A percentile compares a stretch with the other conserved stretches of the same genome.
Conservation (phyloP, 1,140 invertebrate species). For the Holcopasites calliopsidis region DNA sequence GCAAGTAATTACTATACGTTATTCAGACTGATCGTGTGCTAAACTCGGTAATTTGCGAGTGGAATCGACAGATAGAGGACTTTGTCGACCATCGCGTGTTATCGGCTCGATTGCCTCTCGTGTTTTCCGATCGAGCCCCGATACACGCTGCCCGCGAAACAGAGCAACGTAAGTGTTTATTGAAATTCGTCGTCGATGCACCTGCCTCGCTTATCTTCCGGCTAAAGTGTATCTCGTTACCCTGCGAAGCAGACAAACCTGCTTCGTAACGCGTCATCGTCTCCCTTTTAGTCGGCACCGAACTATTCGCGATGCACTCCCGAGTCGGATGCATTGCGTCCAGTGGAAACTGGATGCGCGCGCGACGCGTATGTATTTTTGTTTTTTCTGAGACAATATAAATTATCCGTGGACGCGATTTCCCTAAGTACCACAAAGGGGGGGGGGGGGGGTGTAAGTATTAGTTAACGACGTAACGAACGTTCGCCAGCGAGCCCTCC, state of each 20-base stretch:
- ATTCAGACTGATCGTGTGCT: slow-evolving; percentile 22
- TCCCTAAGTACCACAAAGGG: too few relatives aligned
- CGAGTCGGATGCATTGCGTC: background rate
- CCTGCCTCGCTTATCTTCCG: slow-evolving; percentile 37
- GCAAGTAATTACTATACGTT: slow-evolving; percentile 35
- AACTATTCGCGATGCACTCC: background rate
- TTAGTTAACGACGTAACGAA: slow-evolving; percentile 56
- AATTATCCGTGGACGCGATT: too few relatives aligned
- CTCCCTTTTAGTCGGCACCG: background rate
- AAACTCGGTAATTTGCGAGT: slow-evolving; percentile 41
- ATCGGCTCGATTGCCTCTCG: slow-evolving; percentile 27
- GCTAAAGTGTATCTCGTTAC: slow-evolving; percentile 18
- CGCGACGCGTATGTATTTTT: too few relatives aligned
- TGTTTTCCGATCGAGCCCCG: slow-evolving; percentile 37
- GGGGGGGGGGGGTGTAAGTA: slow-evolving; percentile 18
- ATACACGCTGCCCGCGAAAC: background rate
- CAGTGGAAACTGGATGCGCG: background rate
- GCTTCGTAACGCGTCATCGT: slow-evolving; percentile 31
- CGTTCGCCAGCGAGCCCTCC: slow-evolving; percentile 38
- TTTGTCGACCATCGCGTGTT: background rate
- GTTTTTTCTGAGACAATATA: too few relatives aligned
- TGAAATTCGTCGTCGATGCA: slow-evolving; percentile 35
- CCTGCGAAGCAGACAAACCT: slow-evolving; percentile 30
- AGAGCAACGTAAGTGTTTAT: slow-evolving; percentile 9
- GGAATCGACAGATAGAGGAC: slow-evolving; percentile 17